These are phyloP conservation scores for Rafetus swinhoei DNA, from an alignment of 2,113 vertebrate genomes.

Conservation along the genomic window DNA sequence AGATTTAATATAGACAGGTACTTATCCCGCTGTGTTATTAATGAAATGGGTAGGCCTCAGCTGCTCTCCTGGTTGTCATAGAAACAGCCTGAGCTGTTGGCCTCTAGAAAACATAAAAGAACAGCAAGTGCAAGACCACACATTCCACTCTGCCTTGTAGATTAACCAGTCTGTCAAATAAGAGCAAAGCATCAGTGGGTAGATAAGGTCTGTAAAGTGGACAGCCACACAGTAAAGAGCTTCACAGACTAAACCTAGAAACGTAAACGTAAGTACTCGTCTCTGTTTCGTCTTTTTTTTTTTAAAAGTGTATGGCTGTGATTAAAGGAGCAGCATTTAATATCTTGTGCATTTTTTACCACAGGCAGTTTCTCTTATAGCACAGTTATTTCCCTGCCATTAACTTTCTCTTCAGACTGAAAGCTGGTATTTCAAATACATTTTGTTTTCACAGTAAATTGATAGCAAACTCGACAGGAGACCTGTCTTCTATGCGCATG, in stretches of 20 bases:
- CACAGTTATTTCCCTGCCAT: neutral
- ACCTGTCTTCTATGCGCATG: neutral
- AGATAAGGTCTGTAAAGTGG: neutral
- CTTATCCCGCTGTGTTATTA: neutral
- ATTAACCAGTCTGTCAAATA: constrained; percentile 49
- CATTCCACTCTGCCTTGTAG: constrained; percentile 42
- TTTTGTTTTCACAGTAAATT: neutral
- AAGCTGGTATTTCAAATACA: neutral
- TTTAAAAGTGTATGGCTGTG: neutral
- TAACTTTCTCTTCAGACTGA: neutral
- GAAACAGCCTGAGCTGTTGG: constrained; percentile 29
- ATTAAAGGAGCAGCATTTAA: neutral
- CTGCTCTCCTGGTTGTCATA: constrained; percentile 50
- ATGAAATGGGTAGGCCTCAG: constrained; percentile 25
- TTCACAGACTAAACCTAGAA: accelerated
- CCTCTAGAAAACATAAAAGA: constrained; percentile 50
- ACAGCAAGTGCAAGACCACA: constrained; percentile 43
- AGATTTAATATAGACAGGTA: neutral
- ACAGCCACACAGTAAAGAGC: neutral
- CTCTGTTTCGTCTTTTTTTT: constrained; percentile 6
- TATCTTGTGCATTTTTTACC: neutral
- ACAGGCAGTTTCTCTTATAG: neutral
- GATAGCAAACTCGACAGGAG: neutral
- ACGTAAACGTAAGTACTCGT: constrained; percentile 66
- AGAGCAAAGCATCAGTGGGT: constrained; percentile 21